Evolutionary conservation across 2,888 invertebrate species (phyloP), one percentile per base, ranked within the genome.

Genomic region (Pterostichus niger): DNA sequence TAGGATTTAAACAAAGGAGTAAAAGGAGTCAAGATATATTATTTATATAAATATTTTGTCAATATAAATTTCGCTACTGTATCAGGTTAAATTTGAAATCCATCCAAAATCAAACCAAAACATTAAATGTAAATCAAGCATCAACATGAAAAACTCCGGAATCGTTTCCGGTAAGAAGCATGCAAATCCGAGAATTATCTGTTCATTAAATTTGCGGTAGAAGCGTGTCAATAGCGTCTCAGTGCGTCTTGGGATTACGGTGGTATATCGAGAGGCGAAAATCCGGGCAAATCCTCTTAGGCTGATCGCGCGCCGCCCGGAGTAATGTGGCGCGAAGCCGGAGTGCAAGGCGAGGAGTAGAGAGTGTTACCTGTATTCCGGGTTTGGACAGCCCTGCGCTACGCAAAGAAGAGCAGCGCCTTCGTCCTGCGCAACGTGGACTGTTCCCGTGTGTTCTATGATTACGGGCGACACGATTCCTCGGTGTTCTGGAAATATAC

Each of bases 341-440:
- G 40, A 64, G 40, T 33, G 40, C 6, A 10, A 3, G 7, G 10
- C n/a, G 24, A 24, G 24, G 40, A 40, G 24, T 10, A 17, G 24
- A 40, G 24, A 24, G 24, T 24, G 31, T 5, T 91, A 95, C 95
- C 94, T 93, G 91, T 95, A 93, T 90, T 94, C 94, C n/a, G 95
- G 95, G 56, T 94, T 92, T 83, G 96, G 96, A 90, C 95, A 95
- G 82, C 94, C 95, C 88, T 94, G 94, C n/a, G 95, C 94, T 61
- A 95, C 93, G 90, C 96, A 96, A 84, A 96, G 92, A 85, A 96
- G 90, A 81, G 95, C 94, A 6, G 94, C 94, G 79, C 94, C 94
- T 88, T 94, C 94, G 86, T 95, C 95, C 88, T 95, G 94, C 75
- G 93, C 93, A 71, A 94, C 94, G 86, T 93, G 93, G 40, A 95